Conservation (phyloP, 2,888 invertebrate species). For the Steromphala cineraria region DNA sequence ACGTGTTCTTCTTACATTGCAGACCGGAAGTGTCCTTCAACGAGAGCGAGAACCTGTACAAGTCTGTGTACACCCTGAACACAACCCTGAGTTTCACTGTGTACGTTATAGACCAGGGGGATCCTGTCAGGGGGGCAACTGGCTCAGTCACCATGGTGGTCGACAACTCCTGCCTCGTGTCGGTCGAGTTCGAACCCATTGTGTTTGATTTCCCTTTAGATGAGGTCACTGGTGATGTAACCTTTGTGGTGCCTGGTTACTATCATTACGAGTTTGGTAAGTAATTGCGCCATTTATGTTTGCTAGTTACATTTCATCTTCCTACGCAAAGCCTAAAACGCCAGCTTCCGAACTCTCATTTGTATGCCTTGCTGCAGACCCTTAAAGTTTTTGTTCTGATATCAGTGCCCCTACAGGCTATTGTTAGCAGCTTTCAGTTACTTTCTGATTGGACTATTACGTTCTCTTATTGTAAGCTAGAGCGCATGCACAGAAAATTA, state of each 20-base stretch:
- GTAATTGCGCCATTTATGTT: background rate
- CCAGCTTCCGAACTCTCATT: no score
- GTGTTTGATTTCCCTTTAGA: constrained; percentile 46
- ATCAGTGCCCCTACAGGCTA: no score
- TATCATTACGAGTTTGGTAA: constrained; percentile 58
- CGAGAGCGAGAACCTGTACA: constrained; percentile 6
- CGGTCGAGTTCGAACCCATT: constrained; percentile 52
- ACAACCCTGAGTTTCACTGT: constrained; percentile 34
- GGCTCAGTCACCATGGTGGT: constrained; percentile 53
- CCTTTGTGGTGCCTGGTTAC: constrained; percentile 57
- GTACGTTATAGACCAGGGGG: constrained; percentile 47
- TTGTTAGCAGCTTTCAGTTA: no score
- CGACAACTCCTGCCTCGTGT: constrained; percentile 64
- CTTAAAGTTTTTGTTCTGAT: no score
- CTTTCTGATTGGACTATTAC: no score
- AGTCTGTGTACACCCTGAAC: background rate
- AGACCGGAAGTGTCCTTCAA: background rate
- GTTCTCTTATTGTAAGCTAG: no score
- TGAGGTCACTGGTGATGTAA: constrained; percentile 50
- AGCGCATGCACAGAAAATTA: no score
- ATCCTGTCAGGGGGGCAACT: constrained; percentile 50
- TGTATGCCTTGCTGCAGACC: no score
- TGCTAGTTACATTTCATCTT: no score
- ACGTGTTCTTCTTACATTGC: background rate
- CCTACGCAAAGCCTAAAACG: no score